These are phyloP conservation scores for Tridacna gigas DNA, from an alignment of 2,888 invertebrate genomes.

Conservation along the genomic window DNA sequence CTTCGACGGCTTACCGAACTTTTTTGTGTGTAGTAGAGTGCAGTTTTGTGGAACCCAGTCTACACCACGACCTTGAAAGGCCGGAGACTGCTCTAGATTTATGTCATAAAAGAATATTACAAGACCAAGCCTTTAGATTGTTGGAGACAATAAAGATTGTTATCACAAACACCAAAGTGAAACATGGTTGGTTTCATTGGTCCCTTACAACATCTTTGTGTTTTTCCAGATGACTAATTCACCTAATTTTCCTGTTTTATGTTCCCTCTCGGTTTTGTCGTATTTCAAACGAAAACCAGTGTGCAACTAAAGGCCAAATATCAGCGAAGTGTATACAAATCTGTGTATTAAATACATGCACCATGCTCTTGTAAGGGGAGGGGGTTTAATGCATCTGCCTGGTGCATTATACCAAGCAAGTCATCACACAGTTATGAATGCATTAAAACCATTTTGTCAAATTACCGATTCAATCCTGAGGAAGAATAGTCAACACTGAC, in stretches of 20 bases:
- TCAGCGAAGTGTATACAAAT: no score
- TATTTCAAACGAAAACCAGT: no score
- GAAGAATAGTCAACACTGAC: no score
- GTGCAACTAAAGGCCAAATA: no score
- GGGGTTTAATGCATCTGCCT: no score
- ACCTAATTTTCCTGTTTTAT: neutral
- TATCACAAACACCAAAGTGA: constrained; percentile 15
- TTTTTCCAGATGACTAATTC: constrained; percentile 15
- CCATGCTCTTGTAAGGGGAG: no score
- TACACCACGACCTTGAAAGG: neutral
- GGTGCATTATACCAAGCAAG: no score
- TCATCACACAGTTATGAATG: no score
- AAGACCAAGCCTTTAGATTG: neutral
- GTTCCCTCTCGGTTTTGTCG: neutral
- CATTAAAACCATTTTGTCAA: no score
- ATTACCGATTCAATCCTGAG: no score
- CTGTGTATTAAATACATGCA: no score
- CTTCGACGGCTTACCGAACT: neutral
- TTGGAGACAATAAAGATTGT: constrained; percentile 22
- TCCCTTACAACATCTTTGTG: constrained; percentile 14
- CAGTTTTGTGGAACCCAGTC: neutral
- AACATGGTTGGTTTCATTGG: constrained; percentile 15
- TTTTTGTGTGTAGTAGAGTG: neutral
- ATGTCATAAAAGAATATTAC: neutral
- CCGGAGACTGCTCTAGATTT: neutral